Evolutionary conservation across 1,140 invertebrate species (phyloP), one percentile per base, ranked within the genome.

Genomic region (Drosophila mauritiana): DNA sequence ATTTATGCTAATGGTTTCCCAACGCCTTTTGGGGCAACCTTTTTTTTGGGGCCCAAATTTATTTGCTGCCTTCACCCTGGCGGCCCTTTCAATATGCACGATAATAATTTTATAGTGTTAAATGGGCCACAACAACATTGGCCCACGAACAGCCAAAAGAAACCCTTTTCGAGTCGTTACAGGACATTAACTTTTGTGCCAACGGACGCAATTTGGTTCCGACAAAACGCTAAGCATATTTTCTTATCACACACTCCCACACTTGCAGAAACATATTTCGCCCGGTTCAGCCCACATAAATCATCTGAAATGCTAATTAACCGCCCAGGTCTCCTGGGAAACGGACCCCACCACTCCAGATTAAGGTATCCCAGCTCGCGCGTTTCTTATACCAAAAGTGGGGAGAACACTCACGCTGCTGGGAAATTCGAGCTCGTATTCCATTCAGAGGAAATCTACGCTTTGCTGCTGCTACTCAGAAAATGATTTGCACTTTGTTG

Each of bases 71-170:
- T 63, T 53, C 43, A 51, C 27, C 48, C 45, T 58, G 68, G 67
- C 59, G 31, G 45, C 73, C 46, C 69, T 82, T 65, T 64, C 64
- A 84, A 84, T 72, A 80, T 70, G 72, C 75, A 78, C 57, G 83
- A 86, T 86, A 86, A 86, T 86, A 86, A 83, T 83, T 86, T 86
- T 88, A 86, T 86, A 86, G 83, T 86, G 83, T 86, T 86, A 88
- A 86, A 86, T 86, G 83, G 67, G 51, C 49, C 83, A 51, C 64
- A 73, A 62, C 48, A 68, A 36, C 64, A 62, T 53, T 39, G 58
- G 54, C 39, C 43, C 56, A 39, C 20, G 15, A 58, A 46, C 13
- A 49, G 25, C 46, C 55, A 13, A 6, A 46, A 48, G 65, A 83
- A 82, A 79, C 75, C 84, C 79, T 80, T 86, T 86, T 36, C 20